Evolutionary conservation across 1,140 invertebrate species (phyloP), one percentile per base, ranked within the genome.

Genomic region (Drosophila tani): DNA sequence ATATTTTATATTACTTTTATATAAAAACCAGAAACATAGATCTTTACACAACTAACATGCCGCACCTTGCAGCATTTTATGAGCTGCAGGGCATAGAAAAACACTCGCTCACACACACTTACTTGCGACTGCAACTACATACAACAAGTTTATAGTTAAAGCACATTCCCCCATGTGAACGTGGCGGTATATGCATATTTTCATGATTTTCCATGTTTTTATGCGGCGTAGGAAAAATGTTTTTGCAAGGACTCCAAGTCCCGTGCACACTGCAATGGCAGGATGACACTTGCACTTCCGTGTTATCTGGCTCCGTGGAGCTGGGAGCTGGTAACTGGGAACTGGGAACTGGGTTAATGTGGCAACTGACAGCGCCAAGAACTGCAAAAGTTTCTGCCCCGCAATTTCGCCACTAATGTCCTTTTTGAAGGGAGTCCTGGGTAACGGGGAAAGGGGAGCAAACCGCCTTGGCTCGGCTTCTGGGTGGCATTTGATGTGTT

Each of bases 401-500:
- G 24, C 12, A 45, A 73, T 73, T 60, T 73, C 69, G 57, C 71
- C 69, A 75, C 71, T 75, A 74, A 75, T 74, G 57, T 74, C 56
- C 71, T 40, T 45, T n/a, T 38, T 14, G 40, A 5, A 15, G 43
- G 14, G 15, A 24, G 7, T 17, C 17, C 9, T 21, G 27, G 7
- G 19, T 58, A 27, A 12, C 17, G 8, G 15, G 27, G 5, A 7
- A 32, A 1, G 12, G 14, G 2, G 8, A 17, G 32, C 32, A 29
- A 19, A 7, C 14, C 46, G 27, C 5, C 43, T 38, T 21, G 17
- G 70, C 53, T 62, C 24, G 43, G 27, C 50, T 55, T n/a, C 62
- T 32, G 53, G 55, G 45, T 85, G 74, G 64, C 81, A 85, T 90
- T 88, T 90, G 79, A 91, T 91, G 88, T 90, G 88, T 91, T 91